A percentile compares a stretch with the other conserved stretches of the same genome.
Evolutionary conservation across 2,888 invertebrate species (phyloP).

Genomic region (Incurvaria masculella): DNA sequence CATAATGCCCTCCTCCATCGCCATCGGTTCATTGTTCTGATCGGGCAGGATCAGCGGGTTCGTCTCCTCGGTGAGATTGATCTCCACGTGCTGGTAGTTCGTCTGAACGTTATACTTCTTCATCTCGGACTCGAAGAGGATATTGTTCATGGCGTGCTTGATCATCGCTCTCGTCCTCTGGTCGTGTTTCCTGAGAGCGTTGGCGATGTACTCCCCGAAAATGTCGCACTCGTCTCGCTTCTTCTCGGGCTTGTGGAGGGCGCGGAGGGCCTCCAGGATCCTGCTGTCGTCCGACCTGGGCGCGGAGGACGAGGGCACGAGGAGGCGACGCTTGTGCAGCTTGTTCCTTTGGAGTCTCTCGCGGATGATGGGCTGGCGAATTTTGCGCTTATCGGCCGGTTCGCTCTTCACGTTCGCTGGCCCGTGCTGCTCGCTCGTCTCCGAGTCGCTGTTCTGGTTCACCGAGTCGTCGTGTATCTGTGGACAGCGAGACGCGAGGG

Average conservation of each 20-base stretch:
- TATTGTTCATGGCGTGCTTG: constrained; percentile 47
- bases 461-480: neutral
- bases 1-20: neutral
- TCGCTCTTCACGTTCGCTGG: constrained; percentile 24
- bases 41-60: neutral
- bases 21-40: neutral
- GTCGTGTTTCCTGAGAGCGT: constrained; percentile 42
- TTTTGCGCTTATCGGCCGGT: constrained; percentile 13
- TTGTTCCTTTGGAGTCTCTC: neutral
- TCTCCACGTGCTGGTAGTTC: neutral
- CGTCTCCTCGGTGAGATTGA: neutral
- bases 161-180: constrained; percentile 43
- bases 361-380: neutral
- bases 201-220: constrained; percentile 45
- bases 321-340: neutral
- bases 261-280: constrained; percentile 26
- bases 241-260: constrained; percentile 24
- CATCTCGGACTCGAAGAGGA: constrained; percentile 47
- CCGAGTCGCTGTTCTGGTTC: neutral
- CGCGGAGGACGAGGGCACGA: neutral
- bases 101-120: constrained; percentile 28
- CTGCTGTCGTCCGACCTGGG: constrained; percentile 20
- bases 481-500: too few relatives aligned
- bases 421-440: neutral
- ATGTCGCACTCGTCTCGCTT: constrained; percentile 43